Evolutionary conservation across 2,797 vertebrate genomes (phyloP).

Genomic region (Melanotaenia parkinsoni): DNA sequence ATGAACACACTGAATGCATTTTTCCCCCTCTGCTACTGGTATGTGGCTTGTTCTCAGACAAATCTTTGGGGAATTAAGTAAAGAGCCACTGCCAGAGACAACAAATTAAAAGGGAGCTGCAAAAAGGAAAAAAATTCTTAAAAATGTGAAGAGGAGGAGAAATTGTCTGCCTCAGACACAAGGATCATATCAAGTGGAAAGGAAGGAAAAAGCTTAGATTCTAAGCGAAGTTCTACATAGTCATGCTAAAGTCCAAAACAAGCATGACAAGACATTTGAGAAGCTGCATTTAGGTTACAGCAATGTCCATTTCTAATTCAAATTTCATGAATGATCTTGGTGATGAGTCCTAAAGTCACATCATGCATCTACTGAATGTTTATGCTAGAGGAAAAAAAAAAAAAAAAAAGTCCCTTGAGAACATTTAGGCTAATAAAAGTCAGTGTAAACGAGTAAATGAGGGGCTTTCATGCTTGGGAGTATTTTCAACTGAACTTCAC

Average conservation of each 20-base stretch:
- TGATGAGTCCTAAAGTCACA: neutral
- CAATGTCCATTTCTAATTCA: neutral
- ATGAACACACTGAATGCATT: slow-evolving; percentile 61
- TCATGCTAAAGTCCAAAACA: slow-evolving; percentile 20
- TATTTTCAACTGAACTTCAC: slow-evolving; percentile 36
- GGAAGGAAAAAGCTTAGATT: slow-evolving; percentile 14
- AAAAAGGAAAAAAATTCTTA: slow-evolving; percentile 43
- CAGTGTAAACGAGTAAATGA: slow-evolving; percentile 15
- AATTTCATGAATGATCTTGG: neutral
- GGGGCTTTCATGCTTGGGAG: slow-evolving; percentile 23
- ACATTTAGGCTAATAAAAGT: slow-evolving; percentile 8
- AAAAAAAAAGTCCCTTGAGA: slow-evolving; percentile 5
- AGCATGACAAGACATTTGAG: slow-evolving; percentile 5
- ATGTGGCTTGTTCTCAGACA: slow-evolving; percentile 69
- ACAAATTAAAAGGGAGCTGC: slow-evolving; percentile 68
- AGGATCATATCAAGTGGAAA: slow-evolving; percentile 36
- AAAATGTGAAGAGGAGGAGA: slow-evolving; percentile 52
- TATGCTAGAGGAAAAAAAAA: neutral
- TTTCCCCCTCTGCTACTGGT: slow-evolving; percentile 60
- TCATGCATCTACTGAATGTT: neutral
- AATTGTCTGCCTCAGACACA: slow-evolving; percentile 52
- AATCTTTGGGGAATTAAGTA: slow-evolving; percentile 66
- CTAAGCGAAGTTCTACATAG: slow-evolving; percentile 4
- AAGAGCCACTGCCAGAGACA: slow-evolving; percentile 72
- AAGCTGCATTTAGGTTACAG: neutral